These are phyloP conservation scores for Hippocampus guttulatus DNA, from an alignment of 2,113 vertebrate species.

Conservation along the genomic window DNA sequence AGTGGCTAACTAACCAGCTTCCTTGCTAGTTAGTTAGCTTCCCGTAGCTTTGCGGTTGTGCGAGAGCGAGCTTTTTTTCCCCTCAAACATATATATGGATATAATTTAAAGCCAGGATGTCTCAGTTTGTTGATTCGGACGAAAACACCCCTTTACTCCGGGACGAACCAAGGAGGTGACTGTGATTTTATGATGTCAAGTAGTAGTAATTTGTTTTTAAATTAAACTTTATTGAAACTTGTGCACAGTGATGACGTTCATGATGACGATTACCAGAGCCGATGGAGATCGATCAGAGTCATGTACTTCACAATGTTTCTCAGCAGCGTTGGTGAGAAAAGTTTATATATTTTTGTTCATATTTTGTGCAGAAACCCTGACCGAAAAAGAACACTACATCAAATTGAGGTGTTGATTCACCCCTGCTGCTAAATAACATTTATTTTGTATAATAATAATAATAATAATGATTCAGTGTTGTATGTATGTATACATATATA, in stretches of 20 bases:
- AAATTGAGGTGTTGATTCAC: not conserved
- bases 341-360: not conserved
- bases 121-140: conserved; percentile 44
- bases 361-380: not conserved
- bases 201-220: not conserved
- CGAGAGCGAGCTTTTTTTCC: conserved; percentile 13
- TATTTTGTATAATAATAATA: not conserved
- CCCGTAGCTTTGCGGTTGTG: not conserved
- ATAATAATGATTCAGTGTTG: not conserved
- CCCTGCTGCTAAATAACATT: not conserved
- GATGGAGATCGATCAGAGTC: conserved; percentile 90
- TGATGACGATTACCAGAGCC: conserved; percentile 76
- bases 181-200: conserved; percentile 17
- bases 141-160: conserved; percentile 58
- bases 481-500: not conserved
- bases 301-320: conserved; percentile 99
- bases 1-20: not conserved
- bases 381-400: not conserved
- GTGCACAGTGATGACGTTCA: conserved; percentile 60
- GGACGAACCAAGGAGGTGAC: conserved; percentile 74
- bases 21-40: conserved; percentile 1
- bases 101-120: conserved; percentile 37
- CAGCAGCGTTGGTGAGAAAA: conserved; percentile 88
- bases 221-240: not conserved
- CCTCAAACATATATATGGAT: no score